A percentile compares a stretch with the other conserved stretches of the same genome.
Conservation (phyloP, 2,797 vertebrate genomes). For the Sebastes itinus region DNA sequence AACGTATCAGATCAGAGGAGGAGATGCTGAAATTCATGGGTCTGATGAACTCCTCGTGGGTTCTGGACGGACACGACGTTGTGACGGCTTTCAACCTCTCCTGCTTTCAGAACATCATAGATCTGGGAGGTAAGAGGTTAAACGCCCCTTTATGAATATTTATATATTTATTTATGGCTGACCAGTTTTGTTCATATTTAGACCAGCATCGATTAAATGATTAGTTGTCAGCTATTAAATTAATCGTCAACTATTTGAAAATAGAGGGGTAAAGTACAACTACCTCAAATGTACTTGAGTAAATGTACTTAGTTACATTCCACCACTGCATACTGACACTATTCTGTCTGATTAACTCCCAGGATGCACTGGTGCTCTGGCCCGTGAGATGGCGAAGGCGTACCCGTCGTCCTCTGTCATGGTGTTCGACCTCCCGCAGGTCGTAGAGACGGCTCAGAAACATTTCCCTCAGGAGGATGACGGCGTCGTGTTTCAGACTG, state of each 20-base stretch:
- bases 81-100: slow-evolving; percentile 81
- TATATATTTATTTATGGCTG: neutral
- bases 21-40: slow-evolving; percentile 84
- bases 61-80: slow-evolving; percentile 78
- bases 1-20: slow-evolving; percentile 74
- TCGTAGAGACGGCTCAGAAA: slow-evolving; percentile 69
- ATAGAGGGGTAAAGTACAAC: neutral
- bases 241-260: neutral
- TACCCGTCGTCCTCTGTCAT: slow-evolving; percentile 76
- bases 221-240: neutral
- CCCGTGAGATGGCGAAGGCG: slow-evolving; percentile 69
- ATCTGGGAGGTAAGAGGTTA: slow-evolving; percentile 75
- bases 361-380: slow-evolving; percentile 83
- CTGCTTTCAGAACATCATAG: slow-evolving; percentile 72
- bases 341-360: slow-evolving; percentile 18
- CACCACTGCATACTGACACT: neutral
- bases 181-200: neutral
- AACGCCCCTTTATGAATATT: neutral
- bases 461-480: slow-evolving; percentile 73
- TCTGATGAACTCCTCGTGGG: slow-evolving; percentile 81
- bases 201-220: accelerated
- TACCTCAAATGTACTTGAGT: neutral
- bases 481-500: slow-evolving; percentile 65
- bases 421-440: slow-evolving; percentile 78
- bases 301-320: neutral